phyloP scores from a whole-genome alignment of 2,888 invertebrate genomes.

The Danaus chrysippus region DNA sequence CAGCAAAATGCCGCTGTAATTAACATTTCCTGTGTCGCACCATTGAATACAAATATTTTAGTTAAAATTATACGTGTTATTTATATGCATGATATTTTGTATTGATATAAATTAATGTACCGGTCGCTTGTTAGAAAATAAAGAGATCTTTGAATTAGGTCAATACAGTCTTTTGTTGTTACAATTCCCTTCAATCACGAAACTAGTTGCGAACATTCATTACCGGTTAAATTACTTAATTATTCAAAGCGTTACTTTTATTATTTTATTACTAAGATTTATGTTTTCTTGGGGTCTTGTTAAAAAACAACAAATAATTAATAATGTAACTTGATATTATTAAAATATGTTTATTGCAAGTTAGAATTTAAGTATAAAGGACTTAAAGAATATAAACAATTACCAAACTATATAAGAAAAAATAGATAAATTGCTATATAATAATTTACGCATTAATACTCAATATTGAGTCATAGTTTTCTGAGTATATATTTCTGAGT shows the following conservation, averaged over 20 bases:
- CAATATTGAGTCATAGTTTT: no score
- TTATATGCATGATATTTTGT: background rate
- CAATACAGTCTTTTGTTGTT: conserved; percentile 18
- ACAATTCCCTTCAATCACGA: conserved; percentile 27
- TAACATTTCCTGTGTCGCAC: conserved; percentile 2
- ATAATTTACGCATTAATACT: no score
- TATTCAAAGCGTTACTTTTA: conserved; percentile 22
- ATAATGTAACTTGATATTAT: no score
- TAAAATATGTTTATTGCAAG: no score
- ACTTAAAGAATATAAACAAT: no score
- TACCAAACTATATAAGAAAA: no score
- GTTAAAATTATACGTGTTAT: conserved; percentile 3
- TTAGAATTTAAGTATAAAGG: no score
- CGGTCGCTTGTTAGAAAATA: background rate
- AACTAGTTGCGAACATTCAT: conserved; percentile 21
- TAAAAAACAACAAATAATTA: no score
- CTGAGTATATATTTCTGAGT: no score
- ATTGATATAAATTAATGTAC: background rate
- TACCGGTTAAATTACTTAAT: conserved; percentile 30
- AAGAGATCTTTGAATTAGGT: background rate
- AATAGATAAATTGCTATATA: no score
- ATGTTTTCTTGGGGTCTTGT: no score
- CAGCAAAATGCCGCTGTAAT: background rate
- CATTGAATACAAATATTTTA: background rate
- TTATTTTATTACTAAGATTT: conserved; percentile 25